Percentiles rank a stretch among this genome's conserved stretches.
Conservation (phyloP, 2,888 invertebrate species). For the Protodeltote pygarga region DNA sequence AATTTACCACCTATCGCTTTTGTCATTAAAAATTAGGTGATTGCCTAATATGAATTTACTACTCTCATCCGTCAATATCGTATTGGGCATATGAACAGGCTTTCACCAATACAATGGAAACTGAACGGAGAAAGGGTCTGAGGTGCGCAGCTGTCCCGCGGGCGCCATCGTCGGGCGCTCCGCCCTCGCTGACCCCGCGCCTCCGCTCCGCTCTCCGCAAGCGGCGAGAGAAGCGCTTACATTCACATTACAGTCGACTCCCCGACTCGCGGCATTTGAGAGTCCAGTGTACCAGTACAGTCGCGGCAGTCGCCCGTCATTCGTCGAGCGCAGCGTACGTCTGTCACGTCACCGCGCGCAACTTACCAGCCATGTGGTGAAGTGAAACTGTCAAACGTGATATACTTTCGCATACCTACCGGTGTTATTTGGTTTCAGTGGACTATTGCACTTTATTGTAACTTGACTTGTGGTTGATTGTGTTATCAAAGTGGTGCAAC, state of each 20-base stretch:
- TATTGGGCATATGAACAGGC: constrained; percentile 54
- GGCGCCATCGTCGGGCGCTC: constrained; percentile 72
- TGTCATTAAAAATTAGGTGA: constrained; percentile 10
- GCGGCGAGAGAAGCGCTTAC: constrained; percentile 58
- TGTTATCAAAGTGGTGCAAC: constrained; percentile 78
- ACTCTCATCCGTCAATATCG: constrained; percentile 38
- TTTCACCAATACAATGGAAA: constrained; percentile 76
- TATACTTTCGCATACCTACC: constrained; percentile 77
- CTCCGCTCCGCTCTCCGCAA: constrained; percentile 59
- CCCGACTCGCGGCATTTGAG: constrained; percentile 50
- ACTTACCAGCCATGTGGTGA: constrained; percentile 83
- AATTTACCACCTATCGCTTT: too few species aligned
- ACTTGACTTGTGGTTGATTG: constrained; percentile 72
- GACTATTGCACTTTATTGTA: constrained; percentile 59
- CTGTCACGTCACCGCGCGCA: constrained; percentile 66
- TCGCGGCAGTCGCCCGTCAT: constrained; percentile 78
- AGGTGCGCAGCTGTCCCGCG: constrained; percentile 83
- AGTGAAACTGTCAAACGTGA: constrained; percentile 86
- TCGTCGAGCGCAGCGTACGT: constrained; percentile 74
- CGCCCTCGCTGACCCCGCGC: constrained; percentile 78
- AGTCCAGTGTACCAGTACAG: constrained; percentile 44
- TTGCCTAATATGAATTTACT: constrained; percentile 15
- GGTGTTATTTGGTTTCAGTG: constrained; percentile 72
- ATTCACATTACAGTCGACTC: constrained; percentile 57
- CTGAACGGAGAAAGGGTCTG: constrained; percentile 79